phyloP scores from a whole-genome alignment of 2,797 vertebrate species.

The Syngnathus acus region DNA sequence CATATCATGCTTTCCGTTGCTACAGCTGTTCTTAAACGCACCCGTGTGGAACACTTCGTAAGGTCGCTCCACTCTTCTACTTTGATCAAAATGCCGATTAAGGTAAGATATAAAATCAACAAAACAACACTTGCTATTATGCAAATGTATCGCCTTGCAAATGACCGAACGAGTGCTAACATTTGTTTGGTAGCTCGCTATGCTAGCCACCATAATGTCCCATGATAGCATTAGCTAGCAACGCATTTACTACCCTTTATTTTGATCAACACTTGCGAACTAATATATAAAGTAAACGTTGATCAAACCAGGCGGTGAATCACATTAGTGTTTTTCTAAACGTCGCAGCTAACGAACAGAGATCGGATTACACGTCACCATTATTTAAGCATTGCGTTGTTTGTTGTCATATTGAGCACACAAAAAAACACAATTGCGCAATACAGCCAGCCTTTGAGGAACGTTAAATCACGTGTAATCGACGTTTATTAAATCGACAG shows the following conservation, averaged over 20 bases:
- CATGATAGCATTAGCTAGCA: background rate
- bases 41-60: background rate
- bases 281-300: background rate
- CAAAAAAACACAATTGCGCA: background rate
- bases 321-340: no score
- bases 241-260: background rate
- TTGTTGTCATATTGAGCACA: background rate
- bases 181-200: background rate
- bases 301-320: background rate
- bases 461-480: background rate
- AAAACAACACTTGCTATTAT: background rate
- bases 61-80: constrained; percentile 43
- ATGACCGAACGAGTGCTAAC: background rate
- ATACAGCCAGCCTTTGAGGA: background rate
- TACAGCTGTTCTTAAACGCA: constrained; percentile 20
- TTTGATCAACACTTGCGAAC: no score
- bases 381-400: background rate
- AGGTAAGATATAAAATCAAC: constrained; percentile 44
- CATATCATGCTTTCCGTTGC: constrained; percentile 38
- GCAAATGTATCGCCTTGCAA: background rate
- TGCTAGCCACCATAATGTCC: background rate
- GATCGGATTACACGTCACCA: background rate
- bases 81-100: constrained; percentile 61
- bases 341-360: no score
- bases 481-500: background rate